These are phyloP conservation scores for Leptinotarsa lineolata DNA, from an alignment of 1,140 invertebrate species.

Conservation along the genomic window DNA sequence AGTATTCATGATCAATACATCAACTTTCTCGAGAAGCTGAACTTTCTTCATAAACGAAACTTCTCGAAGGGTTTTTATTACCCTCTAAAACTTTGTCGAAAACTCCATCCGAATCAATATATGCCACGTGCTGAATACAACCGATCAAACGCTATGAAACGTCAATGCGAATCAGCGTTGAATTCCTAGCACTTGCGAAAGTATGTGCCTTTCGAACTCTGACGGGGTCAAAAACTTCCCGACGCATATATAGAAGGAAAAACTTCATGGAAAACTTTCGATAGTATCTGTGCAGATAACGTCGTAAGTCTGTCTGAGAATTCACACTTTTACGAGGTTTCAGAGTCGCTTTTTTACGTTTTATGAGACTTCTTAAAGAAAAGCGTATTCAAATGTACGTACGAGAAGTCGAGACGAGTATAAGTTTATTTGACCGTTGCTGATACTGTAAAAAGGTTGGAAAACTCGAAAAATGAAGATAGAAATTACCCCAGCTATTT, in stretches of 20 bases:
- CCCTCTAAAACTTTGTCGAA: background rate
- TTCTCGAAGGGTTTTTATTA: conserved; percentile 24
- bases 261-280: background rate
- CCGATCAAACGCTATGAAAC: background rate
- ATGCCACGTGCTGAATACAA: background rate
- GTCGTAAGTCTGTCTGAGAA: background rate
- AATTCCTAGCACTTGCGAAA: background rate
- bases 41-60: background rate
- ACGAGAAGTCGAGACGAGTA: too few species aligned
- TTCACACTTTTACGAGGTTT: conserved; percentile 18
- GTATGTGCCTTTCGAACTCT: background rate
- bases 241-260: background rate
- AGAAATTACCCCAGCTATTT: too few species aligned
- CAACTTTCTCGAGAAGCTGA: conserved; percentile 1
- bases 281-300: conserved; percentile 1
- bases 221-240: background rate
- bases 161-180: background rate
- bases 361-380: background rate
- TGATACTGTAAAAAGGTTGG: too few species aligned
- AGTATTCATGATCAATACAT: background rate
- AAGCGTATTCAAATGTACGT: background rate
- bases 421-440: too few species aligned
- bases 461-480: too few species aligned
- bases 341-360: background rate
- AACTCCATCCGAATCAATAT: background rate